Evolutionary conservation across 2,888 invertebrate genomes (phyloP).

Genomic region (Athalia cordata): DNA sequence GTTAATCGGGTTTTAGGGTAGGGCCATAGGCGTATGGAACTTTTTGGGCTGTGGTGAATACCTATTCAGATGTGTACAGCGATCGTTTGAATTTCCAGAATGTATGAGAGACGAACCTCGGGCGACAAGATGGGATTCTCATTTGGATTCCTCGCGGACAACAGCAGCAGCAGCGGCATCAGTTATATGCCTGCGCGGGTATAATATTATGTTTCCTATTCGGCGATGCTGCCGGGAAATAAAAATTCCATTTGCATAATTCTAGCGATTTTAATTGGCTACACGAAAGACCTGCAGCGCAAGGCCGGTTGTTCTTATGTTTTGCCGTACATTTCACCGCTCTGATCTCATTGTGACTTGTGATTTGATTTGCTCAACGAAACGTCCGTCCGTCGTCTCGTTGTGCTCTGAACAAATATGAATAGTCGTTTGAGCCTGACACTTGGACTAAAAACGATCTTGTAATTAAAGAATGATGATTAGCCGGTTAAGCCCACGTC

Average conservation of each 20-base stretch:
- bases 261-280: conserved; percentile 43
- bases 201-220: too few species aligned
- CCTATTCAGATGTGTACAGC: conserved; percentile 3
- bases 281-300: neutral
- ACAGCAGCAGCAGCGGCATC: neutral
- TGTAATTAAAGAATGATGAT: conserved; percentile 71
- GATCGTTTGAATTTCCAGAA: conserved; percentile 10
- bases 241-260: conserved; percentile 43
- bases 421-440: conserved; percentile 37
- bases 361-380: neutral
- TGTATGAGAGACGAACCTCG: conserved; percentile 23
- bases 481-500: conserved; percentile 62
- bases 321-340: conserved; percentile 30
- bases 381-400: neutral
- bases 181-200: too few species aligned
- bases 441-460: conserved; percentile 59
- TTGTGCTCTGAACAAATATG: conserved; percentile 32
- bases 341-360: conserved; percentile 20
- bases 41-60: neutral
- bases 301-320: neutral
- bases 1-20: conserved; percentile 30
- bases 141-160: neutral
- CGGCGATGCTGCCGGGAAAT: neutral
- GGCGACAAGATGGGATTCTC: conserved; percentile 16
- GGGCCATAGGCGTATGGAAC: neutral